phyloP scores from a whole-genome alignment of 2,888 invertebrate genomes.

The Monopis laevigella region DNA sequence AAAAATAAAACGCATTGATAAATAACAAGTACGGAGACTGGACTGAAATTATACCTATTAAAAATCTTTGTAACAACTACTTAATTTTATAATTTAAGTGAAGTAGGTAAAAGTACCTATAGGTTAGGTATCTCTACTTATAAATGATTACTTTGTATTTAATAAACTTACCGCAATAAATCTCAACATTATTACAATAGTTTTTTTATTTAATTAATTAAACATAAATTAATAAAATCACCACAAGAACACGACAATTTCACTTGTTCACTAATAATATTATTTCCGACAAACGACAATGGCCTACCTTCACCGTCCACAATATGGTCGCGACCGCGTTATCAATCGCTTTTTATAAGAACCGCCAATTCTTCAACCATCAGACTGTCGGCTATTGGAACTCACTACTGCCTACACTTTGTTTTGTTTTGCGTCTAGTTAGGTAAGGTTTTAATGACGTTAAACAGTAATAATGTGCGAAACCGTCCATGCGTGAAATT shows the following conservation, averaged over 20 bases:
- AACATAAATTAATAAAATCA: not conserved
- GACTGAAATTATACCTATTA: too few relatives aligned
- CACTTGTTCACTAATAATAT: constrained; percentile 1
- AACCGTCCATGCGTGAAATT: constrained; percentile 10
- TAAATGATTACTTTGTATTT: too few relatives aligned
- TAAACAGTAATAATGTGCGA: constrained; percentile 9
- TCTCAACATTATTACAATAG: not conserved
- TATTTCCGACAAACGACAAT: constrained; percentile 1
- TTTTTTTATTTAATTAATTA: not conserved
- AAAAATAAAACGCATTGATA: too few relatives aligned
- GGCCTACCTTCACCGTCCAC: constrained; percentile 9
- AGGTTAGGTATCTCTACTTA: too few relatives aligned
- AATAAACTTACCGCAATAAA: constrained; percentile 7
- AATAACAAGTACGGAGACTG: too few relatives aligned
- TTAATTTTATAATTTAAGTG: too few relatives aligned
- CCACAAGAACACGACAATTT: constrained; percentile 7
- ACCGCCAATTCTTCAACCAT: constrained; percentile 34
- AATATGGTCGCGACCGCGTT: constrained; percentile 32
- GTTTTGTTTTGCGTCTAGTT: constrained; percentile 7
- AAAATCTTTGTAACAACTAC: too few relatives aligned
- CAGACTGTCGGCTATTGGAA: not conserved
- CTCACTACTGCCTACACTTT: too few relatives aligned
- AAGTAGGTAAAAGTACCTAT: too few relatives aligned
- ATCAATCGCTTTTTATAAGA: constrained; percentile 50
- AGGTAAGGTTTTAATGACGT: constrained; percentile 12